Base-by-base conservation (phyloP, 1,140 invertebrate genomes). In the Pinna nobilis region DNA sequence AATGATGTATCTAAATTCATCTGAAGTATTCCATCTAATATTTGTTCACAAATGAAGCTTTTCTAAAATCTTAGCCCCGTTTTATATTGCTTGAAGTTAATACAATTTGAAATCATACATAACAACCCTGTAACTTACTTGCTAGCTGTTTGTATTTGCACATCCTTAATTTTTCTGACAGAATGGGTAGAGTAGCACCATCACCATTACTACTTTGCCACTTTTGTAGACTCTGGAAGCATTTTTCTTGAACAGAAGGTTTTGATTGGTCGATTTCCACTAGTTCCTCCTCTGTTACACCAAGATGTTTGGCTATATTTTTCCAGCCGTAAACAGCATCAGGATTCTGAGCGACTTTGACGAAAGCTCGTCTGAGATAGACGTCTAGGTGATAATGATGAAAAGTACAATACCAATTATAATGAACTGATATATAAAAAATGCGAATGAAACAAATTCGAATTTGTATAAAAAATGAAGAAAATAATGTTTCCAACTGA, bases 281-380 rank as follows among this genome's bases (percentile, higher is more conserved):
- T n/a, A 84, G n/a, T n/a, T 80, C 66, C 7, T 53, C 53, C 2
- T 81, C 75, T 18, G 71, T 33, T 6, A 84, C 61, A 33, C 79
- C 77, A 9, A 84, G 63, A 28, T 51, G 69, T 49, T 47, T 63
- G 11, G 78, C 78, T 15, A 84, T 66, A 0, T 50, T 44, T 32
- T 69, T 72, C 78, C 79, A 84, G 20, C 77, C 61, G 20, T 35
- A 66, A 0, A 76, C 69, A 3, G 77, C 77, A 15, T 74, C 49
- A 4, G 67, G 72, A 41, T 84, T 71, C 30, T 78, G 74, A 5
- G 79, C 76, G 13, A 84, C 74, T 63, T 76, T 76, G 5, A 84
- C 65, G 49, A 84, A 84, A 11, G 78, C 80, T 44, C 71, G 60
- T 41, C 65, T 57, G 2, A 84, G 60, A 33, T 76, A 71, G 3